phyloP scores from a whole-genome alignment of 2,797 vertebrate genomes.

The Chelonia mydas region DNA sequence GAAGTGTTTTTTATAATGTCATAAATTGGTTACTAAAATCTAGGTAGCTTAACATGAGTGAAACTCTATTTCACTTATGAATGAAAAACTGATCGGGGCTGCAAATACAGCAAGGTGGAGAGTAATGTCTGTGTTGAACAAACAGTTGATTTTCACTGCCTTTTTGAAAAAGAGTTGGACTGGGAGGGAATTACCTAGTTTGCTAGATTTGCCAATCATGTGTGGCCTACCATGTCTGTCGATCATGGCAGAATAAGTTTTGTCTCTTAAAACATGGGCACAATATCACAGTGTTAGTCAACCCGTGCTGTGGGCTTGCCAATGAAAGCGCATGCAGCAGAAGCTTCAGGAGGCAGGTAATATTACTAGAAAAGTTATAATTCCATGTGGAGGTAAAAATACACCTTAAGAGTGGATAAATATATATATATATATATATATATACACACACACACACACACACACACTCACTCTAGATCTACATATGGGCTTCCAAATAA shows the following conservation, averaged over 20 bases:
- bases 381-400: background rate
- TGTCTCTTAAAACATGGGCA: background rate
- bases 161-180: background rate
- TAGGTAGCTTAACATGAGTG: background rate
- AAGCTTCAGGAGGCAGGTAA: background rate
- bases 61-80: background rate
- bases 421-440: no score
- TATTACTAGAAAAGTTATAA: background rate
- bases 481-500: background rate
- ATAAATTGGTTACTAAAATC: background rate
- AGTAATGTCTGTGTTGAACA: background rate
- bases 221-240: background rate
- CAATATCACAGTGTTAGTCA: background rate
- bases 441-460: no score
- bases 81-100: background rate
- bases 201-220: background rate
- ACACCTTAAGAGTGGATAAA: background rate
- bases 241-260: background rate
- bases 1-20: background rate
- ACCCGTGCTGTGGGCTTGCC: accelerated
- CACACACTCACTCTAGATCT: background rate
- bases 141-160: background rate
- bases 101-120: no score
- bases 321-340: accelerated
- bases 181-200: background rate